Percentiles rank a stretch among this genome's conserved stretches.
Conservation (phyloP, 2,888 invertebrate species). For the Drosophila gaucha region DNA sequence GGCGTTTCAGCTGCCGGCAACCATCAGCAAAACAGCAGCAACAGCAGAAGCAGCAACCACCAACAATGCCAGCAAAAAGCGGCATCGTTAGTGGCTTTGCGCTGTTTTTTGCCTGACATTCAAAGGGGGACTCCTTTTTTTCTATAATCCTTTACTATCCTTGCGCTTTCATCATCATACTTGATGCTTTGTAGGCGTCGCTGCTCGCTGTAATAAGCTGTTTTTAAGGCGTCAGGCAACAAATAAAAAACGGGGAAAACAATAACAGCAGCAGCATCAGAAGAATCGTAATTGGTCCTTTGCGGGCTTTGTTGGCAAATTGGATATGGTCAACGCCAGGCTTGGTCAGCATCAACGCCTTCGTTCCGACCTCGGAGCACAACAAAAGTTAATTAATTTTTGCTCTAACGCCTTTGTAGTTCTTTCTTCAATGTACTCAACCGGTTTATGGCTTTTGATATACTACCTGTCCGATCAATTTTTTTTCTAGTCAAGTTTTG, state of each 20-base stretch:
- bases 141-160: conserved; percentile 35
- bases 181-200: conserved; percentile 39
- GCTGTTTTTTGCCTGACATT: conserved; percentile 53
- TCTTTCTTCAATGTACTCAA: conserved; percentile 11
- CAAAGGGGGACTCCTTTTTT: conserved; percentile 7
- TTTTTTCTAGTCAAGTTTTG: conserved; percentile 16
- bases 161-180: conserved; percentile 5
- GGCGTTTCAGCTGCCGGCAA: conserved; percentile 24
- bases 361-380: neutral
- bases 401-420: conserved; percentile 28
- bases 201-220: conserved; percentile 56
- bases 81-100: conserved; percentile 69
- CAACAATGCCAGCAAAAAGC: conserved; percentile 66
- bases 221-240: conserved; percentile 45
- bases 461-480: neutral
- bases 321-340: conserved; percentile 11
- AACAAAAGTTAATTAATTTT: conserved; percentile 67
- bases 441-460: conserved; percentile 10
- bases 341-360: conserved; percentile 21
- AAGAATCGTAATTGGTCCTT: conserved; percentile 39
- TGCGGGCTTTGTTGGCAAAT: conserved; percentile 27
- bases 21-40: conserved; percentile 17
- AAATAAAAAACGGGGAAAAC: conserved; percentile 28
- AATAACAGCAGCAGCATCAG: conserved; percentile 4
- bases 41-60: conserved; percentile 29